Evolutionary conservation across 2,888 invertebrate genomes (phyloP).

Genomic region (Sminthurides aquaticus): DNA sequence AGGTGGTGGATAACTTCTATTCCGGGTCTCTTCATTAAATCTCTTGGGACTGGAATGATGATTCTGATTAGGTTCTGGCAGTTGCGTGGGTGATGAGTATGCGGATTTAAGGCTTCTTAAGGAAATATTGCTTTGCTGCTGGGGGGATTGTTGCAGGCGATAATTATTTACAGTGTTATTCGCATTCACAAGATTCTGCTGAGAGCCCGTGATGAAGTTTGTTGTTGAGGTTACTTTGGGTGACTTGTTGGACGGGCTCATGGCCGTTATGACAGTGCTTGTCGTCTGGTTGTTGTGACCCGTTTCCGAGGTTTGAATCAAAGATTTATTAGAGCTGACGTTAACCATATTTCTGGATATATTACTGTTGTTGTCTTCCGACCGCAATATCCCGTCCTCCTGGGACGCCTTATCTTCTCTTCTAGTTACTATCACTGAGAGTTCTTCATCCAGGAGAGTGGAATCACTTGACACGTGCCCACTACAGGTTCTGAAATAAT

Average conservation of each 20-base stretch:
- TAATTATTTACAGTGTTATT: neutral
- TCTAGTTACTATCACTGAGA: constrained; percentile 1
- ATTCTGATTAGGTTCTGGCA: neutral
- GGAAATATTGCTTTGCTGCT: no score
- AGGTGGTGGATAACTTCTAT: neutral
- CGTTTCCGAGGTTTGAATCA: neutral
- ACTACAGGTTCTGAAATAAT: constrained; percentile 2
- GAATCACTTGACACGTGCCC: constrained; percentile 16
- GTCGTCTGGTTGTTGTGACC: neutral
- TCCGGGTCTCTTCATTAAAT: neutral
- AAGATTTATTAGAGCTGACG: neutral
- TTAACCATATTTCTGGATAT: neutral
- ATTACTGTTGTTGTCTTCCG: neutral
- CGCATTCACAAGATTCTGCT: neutral
- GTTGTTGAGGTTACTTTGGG: neutral
- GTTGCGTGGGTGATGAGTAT: neutral
- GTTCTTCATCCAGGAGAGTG: constrained; percentile 14
- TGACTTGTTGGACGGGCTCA: neutral
- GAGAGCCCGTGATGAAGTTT: neutral
- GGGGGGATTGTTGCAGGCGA: no score
- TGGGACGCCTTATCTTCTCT: neutral
- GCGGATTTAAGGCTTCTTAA: neutral
- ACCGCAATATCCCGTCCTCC: neutral
- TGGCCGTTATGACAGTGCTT: neutral
- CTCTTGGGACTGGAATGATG: constrained; percentile 1